Evolutionary conservation across 2,888 invertebrate genomes (phyloP).

Genomic region (Dugesia japonica): DNA sequence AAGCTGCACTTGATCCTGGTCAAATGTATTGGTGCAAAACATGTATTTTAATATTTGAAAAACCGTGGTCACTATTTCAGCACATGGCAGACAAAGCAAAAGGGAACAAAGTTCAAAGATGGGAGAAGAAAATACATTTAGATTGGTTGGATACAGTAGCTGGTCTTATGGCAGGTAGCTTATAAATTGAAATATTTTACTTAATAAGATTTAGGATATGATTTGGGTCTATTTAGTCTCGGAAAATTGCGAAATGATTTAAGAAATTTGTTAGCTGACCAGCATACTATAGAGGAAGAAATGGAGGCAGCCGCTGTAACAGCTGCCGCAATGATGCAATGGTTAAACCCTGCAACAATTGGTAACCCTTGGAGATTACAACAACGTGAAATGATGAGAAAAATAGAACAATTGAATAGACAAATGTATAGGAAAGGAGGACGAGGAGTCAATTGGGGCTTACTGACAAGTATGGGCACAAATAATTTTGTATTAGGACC

Average conservation of each 20-base stretch:
- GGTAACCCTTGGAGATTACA: slow-evolving; percentile 25
- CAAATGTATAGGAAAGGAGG: slow-evolving; percentile 30
- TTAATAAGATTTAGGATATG: slow-evolving; percentile 25
- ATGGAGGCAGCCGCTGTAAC: slow-evolving; percentile 32
- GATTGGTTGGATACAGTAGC: slow-evolving; percentile 34
- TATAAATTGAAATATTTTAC: not conserved
- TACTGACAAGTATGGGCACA: not conserved
- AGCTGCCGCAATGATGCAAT: slow-evolving; percentile 27
- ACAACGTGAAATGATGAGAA: slow-evolving; percentile 23
- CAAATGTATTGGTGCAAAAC: slow-evolving; percentile 35
- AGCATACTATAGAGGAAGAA: slow-evolving; percentile 32
- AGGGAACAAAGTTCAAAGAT: slow-evolving; percentile 31
- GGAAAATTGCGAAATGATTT: slow-evolving; percentile 30
- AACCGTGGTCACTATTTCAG: slow-evolving; percentile 34
- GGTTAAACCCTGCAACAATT: slow-evolving; percentile 22
- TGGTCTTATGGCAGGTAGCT: slow-evolving; percentile 32
- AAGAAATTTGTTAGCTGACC: slow-evolving; percentile 30
- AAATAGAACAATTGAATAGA: slow-evolving; percentile 27
- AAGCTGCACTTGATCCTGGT: slow-evolving; percentile 31
- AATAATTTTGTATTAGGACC: slow-evolving; percentile 5
- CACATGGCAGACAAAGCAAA: slow-evolving; percentile 34
- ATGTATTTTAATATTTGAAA: slow-evolving; percentile 34
- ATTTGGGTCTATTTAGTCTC: slow-evolving; percentile 31
- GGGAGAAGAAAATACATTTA: slow-evolving; percentile 32
- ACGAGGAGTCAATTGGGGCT: not conserved